Conservation (phyloP, 23 tunicate species). For the Ascidia mentula region DNA sequence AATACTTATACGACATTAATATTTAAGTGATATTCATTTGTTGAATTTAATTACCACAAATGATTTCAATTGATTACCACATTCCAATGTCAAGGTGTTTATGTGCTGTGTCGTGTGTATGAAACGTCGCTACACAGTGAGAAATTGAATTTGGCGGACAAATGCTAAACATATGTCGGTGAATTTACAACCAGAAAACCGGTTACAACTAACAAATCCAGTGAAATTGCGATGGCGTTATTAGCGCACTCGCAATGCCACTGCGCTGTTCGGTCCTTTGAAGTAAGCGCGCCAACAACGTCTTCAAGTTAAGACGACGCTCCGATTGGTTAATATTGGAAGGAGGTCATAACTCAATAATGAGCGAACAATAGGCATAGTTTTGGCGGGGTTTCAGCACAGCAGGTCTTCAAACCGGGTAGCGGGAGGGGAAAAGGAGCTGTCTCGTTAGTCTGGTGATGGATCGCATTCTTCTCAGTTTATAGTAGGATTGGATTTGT, state of each 20-base stretch:
- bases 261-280: slow-evolving; percentile 1
- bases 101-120: neutral
- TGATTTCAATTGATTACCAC: too few relatives aligned
- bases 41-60: neutral
- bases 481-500: slow-evolving; percentile 1
- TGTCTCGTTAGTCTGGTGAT: slow-evolving; percentile 10
- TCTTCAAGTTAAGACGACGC: slow-evolving; percentile 2
- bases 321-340: neutral
- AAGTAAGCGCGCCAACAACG: neutral
- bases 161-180: neutral
- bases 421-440: slow-evolving; percentile 3
- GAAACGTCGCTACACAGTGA: slow-evolving; percentile 3
- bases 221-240: neutral
- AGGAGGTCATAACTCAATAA: slow-evolving; percentile 6
- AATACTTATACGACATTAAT: slow-evolving; percentile 2
- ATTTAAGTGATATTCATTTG: slow-evolving; percentile 3
- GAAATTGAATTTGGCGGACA: neutral
- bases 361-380: slow-evolving; percentile 6
- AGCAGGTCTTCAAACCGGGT: neutral
- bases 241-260: slow-evolving; percentile 4
- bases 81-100: slow-evolving; percentile 3
- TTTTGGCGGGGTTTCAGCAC: slow-evolving; percentile 4
- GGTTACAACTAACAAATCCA: slow-evolving; percentile 5
- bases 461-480: slow-evolving; percentile 5
- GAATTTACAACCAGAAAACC: neutral